A percentile compares a stretch with the other conserved stretches of the same genome.
Evolutionary conservation across 2,888 invertebrate species (phyloP).

Genomic region (Drosophila limbata): DNA sequence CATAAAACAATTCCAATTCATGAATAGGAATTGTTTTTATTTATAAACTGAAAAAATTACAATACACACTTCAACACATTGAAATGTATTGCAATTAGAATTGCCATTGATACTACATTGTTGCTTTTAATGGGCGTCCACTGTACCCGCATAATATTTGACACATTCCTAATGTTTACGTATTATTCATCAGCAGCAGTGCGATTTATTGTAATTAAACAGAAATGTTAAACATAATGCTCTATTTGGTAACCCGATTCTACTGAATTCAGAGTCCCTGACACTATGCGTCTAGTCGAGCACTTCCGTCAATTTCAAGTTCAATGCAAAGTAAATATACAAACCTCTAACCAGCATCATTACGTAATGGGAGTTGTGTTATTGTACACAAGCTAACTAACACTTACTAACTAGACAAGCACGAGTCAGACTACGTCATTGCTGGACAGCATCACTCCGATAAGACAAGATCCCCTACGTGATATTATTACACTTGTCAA

Average conservation of each 20-base stretch:
- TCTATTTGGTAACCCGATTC: slow-evolving; percentile 7
- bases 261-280: slow-evolving; percentile 1
- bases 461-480: slow-evolving; percentile 26
- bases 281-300: neutral
- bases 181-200: slow-evolving; percentile 2
- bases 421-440: slow-evolving; percentile 51
- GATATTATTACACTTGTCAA: slow-evolving; percentile 22
- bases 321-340: slow-evolving; percentile 12
- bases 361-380: slow-evolving; percentile 36
- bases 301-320: slow-evolving; percentile 13
- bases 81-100: neutral
- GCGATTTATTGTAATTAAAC: slow-evolving; percentile 23
- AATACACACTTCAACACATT: neutral
- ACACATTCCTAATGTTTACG: neutral
- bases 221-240: slow-evolving; percentile 19
- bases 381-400: slow-evolving; percentile 12
- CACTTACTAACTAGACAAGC: slow-evolving; percentile 31
- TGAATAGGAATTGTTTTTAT: neutral
- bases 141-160: slow-evolving; percentile 12
- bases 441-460: slow-evolving; percentile 26
- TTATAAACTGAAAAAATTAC: neutral
- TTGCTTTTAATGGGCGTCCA: neutral
- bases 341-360: slow-evolving; percentile 14
- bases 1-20: neutral
- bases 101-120: neutral